These are phyloP conservation scores for Andrena trimmerana DNA, from an alignment of 2,888 invertebrate species.

Conservation along the genomic window DNA sequence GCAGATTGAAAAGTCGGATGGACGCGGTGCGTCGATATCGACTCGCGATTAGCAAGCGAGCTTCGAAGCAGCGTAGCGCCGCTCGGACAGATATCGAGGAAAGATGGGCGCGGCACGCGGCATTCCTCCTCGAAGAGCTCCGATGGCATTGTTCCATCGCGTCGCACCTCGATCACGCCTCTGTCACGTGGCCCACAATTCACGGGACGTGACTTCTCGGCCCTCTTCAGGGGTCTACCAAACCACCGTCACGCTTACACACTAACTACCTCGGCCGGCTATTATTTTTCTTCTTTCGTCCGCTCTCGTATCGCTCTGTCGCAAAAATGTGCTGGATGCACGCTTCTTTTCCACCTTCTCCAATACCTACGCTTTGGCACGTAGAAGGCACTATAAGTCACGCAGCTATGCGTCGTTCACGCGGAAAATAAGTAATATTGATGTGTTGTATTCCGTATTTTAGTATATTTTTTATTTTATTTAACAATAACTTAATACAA, in stretches of 20 bases:
- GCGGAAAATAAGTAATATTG: too few relatives aligned
- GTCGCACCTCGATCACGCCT: constrained; percentile 85
- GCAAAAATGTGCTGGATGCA: not conserved
- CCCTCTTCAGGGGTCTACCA: constrained; percentile 61
- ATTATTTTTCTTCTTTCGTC: constrained; percentile 28
- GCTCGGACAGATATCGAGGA: constrained; percentile 65
- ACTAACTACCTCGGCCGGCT: constrained; percentile 37
- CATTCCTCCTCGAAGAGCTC: constrained; percentile 84
- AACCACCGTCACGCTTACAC: constrained; percentile 58
- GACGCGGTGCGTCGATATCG: constrained; percentile 20
- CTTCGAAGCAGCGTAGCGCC: constrained; percentile 19
- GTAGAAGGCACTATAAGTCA: too few relatives aligned
- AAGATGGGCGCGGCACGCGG: constrained; percentile 83
- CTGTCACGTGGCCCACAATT: constrained; percentile 84
- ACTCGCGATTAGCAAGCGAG: constrained; percentile 38
- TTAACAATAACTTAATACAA: too few relatives aligned
- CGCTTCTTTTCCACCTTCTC: not conserved
- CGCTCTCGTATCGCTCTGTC: constrained; percentile 24
- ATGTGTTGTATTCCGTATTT: too few relatives aligned
- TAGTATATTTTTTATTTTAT: too few relatives aligned
- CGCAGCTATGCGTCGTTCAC: too few relatives aligned
- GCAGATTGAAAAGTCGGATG: constrained; percentile 35
- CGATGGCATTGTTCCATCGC: constrained; percentile 85
- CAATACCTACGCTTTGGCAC: too few relatives aligned
- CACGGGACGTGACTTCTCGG: constrained; percentile 83